These are phyloP conservation scores for Empidonax traillii DNA, from an alignment of 2,113 vertebrate genomes.

Conservation along the genomic window DNA sequence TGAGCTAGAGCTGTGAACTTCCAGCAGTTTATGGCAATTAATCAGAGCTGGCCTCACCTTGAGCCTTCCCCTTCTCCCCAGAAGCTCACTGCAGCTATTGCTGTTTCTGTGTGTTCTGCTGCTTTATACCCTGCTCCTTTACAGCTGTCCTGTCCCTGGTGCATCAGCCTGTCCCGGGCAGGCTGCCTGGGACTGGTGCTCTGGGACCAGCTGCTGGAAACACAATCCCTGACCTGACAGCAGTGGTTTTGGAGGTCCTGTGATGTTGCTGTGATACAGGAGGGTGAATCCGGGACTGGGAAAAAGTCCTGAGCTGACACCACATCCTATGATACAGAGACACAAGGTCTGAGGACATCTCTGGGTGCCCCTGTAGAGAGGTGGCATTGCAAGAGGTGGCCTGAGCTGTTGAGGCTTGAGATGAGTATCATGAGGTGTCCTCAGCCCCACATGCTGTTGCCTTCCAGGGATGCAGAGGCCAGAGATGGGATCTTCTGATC, in stretches of 20 bases:
- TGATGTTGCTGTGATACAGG: background rate
- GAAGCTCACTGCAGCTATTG: background rate
- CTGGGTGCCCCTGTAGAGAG: background rate
- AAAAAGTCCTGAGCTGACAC: background rate
- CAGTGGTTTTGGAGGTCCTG: background rate
- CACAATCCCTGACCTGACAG: background rate
- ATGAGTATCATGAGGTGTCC: accelerated
- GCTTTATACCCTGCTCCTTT: background rate
- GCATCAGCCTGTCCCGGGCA: background rate
- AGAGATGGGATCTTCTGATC: background rate
- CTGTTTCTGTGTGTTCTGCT: background rate
- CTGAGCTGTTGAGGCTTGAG: background rate
- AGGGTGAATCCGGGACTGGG: background rate
- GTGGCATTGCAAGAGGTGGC: background rate
- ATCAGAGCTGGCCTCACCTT: background rate
- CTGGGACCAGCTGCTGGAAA: background rate
- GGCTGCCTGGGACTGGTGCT: background rate
- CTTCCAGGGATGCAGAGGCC: background rate
- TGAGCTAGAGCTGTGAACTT: background rate
- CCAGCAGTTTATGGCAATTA: background rate
- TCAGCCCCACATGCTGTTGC: accelerated
- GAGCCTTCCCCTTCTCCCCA: background rate
- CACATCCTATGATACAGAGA: background rate
- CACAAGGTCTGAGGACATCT: background rate
- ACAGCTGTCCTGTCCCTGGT: background rate